These are phyloP conservation scores for Heliconius melpomene DNA, from an alignment of 1,140 invertebrate species.

Conservation along the genomic window DNA sequence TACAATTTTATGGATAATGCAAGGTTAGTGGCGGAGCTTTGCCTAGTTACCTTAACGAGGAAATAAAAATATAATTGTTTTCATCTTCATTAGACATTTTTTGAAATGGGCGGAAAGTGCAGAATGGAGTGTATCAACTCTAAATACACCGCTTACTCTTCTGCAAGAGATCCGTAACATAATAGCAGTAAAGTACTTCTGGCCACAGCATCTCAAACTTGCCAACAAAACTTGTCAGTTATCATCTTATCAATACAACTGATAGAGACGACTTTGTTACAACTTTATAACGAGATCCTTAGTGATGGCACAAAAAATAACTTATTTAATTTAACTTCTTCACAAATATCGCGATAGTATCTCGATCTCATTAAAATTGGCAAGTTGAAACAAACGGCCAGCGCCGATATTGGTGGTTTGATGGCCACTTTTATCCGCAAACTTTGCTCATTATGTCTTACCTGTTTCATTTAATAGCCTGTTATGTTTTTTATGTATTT, in stretches of 20 bases:
- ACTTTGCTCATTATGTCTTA: slow-evolving; percentile 16
- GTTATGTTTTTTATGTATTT: background rate
- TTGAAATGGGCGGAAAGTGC: no score
- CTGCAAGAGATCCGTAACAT: no score
- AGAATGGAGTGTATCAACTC: no score
- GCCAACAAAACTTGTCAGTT: background rate
- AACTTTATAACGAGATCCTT: slow-evolving; percentile 49
- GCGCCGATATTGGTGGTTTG: slow-evolving; percentile 33
- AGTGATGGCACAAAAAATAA: slow-evolving; percentile 45
- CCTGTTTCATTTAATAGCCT: slow-evolving; percentile 25
- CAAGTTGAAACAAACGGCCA: slow-evolving; percentile 36
- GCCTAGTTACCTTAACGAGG: no score
- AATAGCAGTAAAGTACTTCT: background rate
- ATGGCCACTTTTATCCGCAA: slow-evolving; percentile 25
- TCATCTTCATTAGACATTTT: no score
- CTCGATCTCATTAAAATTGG: slow-evolving; percentile 49
- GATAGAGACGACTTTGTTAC: slow-evolving; percentile 24
- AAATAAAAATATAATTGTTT: no score
- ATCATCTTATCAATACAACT: slow-evolving; percentile 1
- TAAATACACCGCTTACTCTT: no score
- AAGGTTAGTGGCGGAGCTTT: no score
- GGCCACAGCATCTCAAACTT: background rate
- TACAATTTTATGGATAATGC: no score
- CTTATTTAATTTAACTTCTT: slow-evolving; percentile 54
- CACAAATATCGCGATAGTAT: slow-evolving; percentile 48